Percentiles rank a stretch among this genome's conserved stretches.
Conservation (phyloP, 2,888 invertebrate species). For the Synanthedon tipuliformis region DNA sequence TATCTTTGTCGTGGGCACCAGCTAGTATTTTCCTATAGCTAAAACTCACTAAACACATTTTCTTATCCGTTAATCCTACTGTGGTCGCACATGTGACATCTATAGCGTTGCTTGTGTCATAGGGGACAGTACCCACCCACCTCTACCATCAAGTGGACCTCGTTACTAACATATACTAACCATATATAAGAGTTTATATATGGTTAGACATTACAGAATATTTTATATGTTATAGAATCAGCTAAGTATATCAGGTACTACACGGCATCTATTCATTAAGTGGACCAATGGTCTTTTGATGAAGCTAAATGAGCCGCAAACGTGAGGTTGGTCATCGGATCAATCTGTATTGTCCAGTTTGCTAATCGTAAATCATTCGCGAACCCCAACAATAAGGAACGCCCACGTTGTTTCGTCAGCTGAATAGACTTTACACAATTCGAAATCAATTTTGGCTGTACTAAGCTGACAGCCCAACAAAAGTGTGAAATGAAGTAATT, state of each 20-base stretch:
- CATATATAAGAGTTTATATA: too few species aligned
- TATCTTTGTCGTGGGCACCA: too few species aligned
- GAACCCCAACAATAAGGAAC: constrained; percentile 27
- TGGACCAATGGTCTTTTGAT: constrained; percentile 41
- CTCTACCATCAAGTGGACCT: too few species aligned
- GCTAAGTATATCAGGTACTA: background rate
- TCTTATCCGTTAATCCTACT: too few species aligned
- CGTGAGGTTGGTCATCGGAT: constrained; percentile 34
- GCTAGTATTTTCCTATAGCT: constrained; percentile 4
- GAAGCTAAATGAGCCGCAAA: constrained; percentile 44
- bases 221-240: background rate
- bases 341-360: constrained; percentile 35
- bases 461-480: constrained; percentile 8
- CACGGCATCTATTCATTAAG: constrained; percentile 19
- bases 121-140: too few species aligned
- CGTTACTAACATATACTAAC: too few species aligned
- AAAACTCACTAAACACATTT: too few species aligned
- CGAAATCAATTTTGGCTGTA: constrained; percentile 29
- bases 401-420: constrained; percentile 34
- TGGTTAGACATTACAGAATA: background rate
- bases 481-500: constrained; percentile 14
- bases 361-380: constrained; percentile 36
- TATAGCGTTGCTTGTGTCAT: too few species aligned
- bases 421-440: constrained; percentile 28
- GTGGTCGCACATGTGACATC: too few species aligned